Conservation (phyloP, 2,797 vertebrate species). For the Pithecia hirsuta region DNA sequence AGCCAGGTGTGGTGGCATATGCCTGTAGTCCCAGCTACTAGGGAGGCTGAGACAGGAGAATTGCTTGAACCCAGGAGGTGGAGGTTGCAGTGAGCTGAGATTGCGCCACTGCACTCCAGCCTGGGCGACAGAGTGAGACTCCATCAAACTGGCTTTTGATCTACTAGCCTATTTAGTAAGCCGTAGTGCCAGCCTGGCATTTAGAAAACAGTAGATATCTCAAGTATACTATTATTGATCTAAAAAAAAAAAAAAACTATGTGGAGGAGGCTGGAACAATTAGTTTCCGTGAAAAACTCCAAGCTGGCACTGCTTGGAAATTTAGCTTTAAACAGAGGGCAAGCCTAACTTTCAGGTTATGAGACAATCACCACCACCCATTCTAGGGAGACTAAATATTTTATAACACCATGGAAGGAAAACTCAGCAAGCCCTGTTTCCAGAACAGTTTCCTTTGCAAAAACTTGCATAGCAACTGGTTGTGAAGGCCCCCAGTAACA, state of each 20-base stretch:
- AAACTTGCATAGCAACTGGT: background rate
- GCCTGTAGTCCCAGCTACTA: background rate
- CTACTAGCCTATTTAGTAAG: background rate
- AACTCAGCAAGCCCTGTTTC: constrained; percentile 3
- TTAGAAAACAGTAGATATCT: constrained; percentile 30
- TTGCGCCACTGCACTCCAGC: background rate
- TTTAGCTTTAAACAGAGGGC: background rate
- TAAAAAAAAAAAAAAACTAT: background rate
- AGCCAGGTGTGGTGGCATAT: background rate
- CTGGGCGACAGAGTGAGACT: background rate
- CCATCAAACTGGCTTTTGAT: background rate
- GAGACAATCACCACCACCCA: background rate
- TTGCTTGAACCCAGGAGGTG: background rate
- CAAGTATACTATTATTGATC: background rate
- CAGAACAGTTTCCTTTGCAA: constrained; percentile 3
- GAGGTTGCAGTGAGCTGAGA: background rate
- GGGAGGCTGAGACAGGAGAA: background rate
- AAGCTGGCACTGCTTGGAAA: constrained; percentile 1
- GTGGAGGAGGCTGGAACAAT: background rate
- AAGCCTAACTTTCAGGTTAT: constrained; percentile 9
- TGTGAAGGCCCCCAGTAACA: background rate
- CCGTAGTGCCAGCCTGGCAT: background rate
- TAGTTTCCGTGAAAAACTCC: constrained; percentile 16
- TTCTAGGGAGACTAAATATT: constrained; percentile 14
- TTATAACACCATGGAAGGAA: background rate